Percentiles rank a stretch among this genome's conserved stretches.
These are phyloP conservation scores for Rhinella marina DNA, from an alignment of 2,797 vertebrate genomes.

Conservation along the genomic window DNA sequence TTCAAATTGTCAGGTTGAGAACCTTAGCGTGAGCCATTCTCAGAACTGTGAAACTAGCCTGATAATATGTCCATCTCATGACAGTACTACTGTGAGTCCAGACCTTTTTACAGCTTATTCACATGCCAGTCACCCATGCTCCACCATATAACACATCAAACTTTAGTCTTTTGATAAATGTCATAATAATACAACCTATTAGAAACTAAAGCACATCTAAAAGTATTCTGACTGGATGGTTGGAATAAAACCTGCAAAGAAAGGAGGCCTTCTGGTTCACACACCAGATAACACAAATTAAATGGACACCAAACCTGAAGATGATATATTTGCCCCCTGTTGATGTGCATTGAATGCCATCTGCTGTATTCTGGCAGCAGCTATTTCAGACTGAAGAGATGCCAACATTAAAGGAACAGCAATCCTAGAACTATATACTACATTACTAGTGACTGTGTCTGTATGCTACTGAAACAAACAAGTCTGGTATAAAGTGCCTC, in stretches of 20 bases:
- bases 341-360: background rate
- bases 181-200: too few species aligned
- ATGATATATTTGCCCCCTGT: background rate
- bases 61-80: too few species aligned
- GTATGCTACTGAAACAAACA: too few species aligned
- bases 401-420: background rate
- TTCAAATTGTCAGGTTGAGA: too few species aligned
- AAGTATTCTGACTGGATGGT: too few species aligned
- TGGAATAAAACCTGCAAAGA: background rate
- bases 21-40: too few species aligned
- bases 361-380: background rate
- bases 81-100: too few species aligned
- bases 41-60: too few species aligned
- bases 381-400: background rate
- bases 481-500: too few species aligned
- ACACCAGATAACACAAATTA: background rate
- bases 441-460: background rate
- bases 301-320: background rate
- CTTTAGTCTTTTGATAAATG: background rate
- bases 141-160: background rate
- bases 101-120: too few species aligned
- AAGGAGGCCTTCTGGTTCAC: background rate
- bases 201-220: background rate
- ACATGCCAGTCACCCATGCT: too few species aligned
- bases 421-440: too few species aligned